These are phyloP conservation scores for Nycticorax nycticorax DNA, from an alignment of 2,113 vertebrate genomes.

Conservation along the genomic window DNA sequence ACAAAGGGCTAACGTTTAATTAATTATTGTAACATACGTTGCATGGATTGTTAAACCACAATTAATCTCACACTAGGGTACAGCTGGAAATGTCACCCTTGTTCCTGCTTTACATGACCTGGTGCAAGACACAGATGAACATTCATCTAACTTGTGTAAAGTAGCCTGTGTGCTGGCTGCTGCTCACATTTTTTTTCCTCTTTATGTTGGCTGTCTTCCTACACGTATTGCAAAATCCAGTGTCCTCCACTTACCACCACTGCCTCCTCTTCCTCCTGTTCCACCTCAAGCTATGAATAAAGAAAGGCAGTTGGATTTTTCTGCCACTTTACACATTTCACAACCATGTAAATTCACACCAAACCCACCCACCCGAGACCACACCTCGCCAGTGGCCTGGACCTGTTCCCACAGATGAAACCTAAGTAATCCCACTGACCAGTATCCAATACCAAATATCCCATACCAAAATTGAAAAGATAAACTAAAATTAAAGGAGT, in stretches of 20 bases:
- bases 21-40: conserved; percentile 9
- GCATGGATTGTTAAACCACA: neutral
- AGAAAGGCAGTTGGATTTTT: conserved; percentile 44
- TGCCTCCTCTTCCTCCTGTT: conserved; percentile 24
- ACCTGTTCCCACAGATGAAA: neutral
- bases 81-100: neutral
- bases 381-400: neutral
- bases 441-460: neutral
- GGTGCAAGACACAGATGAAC: conserved; percentile 17
- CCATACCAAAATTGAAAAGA: neutral
- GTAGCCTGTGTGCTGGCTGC: conserved; percentile 62
- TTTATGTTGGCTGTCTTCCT: conserved; percentile 76
- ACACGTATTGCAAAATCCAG: conserved; percentile 76
- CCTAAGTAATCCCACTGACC: neutral
- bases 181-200: conserved; percentile 66
- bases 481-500: neutral
- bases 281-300: conserved; percentile 56
- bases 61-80: neutral
- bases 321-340: conserved; percentile 51
- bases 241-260: conserved; percentile 46
- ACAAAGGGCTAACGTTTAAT: neutral
- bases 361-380: neutral
- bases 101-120: neutral
- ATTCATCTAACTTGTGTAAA: conserved; percentile 2
- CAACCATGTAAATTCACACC: conserved; percentile 8